Base-by-base conservation (phyloP, 2,888 invertebrate species). In the Corythucha ciliata region DNA sequence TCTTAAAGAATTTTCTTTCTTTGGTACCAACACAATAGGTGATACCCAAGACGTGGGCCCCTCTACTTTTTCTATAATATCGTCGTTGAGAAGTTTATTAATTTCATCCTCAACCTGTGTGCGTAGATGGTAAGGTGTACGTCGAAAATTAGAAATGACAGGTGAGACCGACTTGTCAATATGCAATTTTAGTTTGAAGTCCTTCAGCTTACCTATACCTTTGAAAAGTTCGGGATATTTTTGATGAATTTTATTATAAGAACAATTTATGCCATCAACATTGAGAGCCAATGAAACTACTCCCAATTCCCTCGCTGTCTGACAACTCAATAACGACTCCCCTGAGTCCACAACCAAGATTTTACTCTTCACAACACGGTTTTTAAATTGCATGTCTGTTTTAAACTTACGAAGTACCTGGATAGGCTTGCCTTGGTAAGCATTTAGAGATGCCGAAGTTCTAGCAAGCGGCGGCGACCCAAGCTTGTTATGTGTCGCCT, bases 1-100 rank as follows among this genome's bases (percentile, higher is more conserved):
- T 8, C 44, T 10, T 69, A 71, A 24, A 12, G 42, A 18, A 7
- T 26, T 20, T n/a, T 7, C 3, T 16, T 16, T 5, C 29, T 42
- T 42, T 2, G 42, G 42, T 2, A 42, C 27, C 6, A 42, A 12
- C 4, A 42, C 26, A n/a, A 26, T 29, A n/a, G 42, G 42, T n/a
- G 42, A 42, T 7, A 42, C 42, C 42, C 42, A 42, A 20, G 41
- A 29, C 8, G 42, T 26, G 2, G 42, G 42, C 2, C 42, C 42
- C 16, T 7, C 7, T 8, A 29, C 42, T 4, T 18, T 26, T 16
- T 42, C 42, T 3, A 42, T 42, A 4, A 27, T 16, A 18, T 27
- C 45, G 12, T 33, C 51, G 26, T 32, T n/a, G 26, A 16, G 26
- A 20, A 37, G 8, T 5, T 34, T 24, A n/a, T 26, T 18, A 10